A percentile compares a stretch with the other conserved stretches of the same genome.
Conservation (phyloP, 2,888 invertebrate species). For the Mesoligia furuncula region DNA sequence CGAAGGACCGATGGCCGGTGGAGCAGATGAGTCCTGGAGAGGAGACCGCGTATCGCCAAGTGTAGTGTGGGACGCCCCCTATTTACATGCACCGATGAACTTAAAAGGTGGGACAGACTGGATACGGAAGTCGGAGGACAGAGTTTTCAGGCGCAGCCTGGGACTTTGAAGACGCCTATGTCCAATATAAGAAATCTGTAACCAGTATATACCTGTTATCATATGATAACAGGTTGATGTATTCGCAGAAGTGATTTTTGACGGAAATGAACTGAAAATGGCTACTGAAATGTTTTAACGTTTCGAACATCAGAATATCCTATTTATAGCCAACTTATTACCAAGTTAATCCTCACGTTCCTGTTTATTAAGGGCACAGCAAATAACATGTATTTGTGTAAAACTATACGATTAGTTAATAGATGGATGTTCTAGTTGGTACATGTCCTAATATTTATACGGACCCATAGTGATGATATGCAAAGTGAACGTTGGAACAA, state of each 20-base stretch:
- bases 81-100: neutral
- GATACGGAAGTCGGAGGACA: neutral
- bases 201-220: neutral
- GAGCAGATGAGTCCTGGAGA: neutral
- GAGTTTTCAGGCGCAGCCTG: neutral
- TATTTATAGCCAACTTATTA: slow-evolving; percentile 29
- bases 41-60: neutral
- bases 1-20: neutral
- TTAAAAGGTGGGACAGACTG: neutral
- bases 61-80: neutral
- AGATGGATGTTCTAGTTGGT: slow-evolving; percentile 54
- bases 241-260: neutral
- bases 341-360: slow-evolving; percentile 34
- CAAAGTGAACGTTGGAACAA: slow-evolving; percentile 44
- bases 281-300: neutral
- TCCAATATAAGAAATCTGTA: neutral
- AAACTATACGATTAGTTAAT: slow-evolving; percentile 64
- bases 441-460: slow-evolving; percentile 57
- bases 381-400: slow-evolving; percentile 59
- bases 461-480: slow-evolving; percentile 53
- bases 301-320: neutral
- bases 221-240: neutral
- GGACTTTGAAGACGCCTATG: neutral
- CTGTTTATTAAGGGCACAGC: slow-evolving; percentile 43
- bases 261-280: neutral